Conservation (phyloP, 2,797 vertebrate species). For the Schizopygopsis malacanthus region DNA sequence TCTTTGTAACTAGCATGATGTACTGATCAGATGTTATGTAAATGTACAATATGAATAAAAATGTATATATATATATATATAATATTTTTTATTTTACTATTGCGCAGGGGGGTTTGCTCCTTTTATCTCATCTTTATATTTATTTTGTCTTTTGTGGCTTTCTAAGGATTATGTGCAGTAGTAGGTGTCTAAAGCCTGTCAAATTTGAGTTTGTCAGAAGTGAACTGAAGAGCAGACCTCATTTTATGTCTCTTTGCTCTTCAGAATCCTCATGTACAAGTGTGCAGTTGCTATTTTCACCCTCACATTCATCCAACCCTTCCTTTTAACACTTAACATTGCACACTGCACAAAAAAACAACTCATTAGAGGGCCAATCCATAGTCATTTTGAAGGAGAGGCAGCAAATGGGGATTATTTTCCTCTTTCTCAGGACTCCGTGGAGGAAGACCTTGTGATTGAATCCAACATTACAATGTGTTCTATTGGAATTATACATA, state of each 20-base stretch:
- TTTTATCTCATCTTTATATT: neutral
- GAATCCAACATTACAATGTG: neutral
- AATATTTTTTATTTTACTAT: neutral
- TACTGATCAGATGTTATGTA: neutral
- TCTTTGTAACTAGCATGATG: neutral
- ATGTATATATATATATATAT: neutral
- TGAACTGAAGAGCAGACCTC: conserved; percentile 17
- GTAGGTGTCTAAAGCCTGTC: neutral
- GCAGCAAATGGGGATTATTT: conserved; percentile 23
- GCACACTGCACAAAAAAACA: neutral
- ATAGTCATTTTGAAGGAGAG: conserved; percentile 48
- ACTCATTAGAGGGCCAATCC: conserved; percentile 14
- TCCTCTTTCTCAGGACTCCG: neutral
- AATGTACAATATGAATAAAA: neutral
- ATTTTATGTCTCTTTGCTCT: conserved; percentile 7
- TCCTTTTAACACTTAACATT: conserved; percentile 29
- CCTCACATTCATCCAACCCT: neutral
- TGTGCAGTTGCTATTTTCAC: conserved; percentile 28
- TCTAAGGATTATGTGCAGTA: conserved; percentile 12
- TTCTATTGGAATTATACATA: conserved; percentile 27
- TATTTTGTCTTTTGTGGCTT: neutral
- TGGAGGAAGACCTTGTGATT: conserved; percentile 9
- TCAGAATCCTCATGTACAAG: neutral
- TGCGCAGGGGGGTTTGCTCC: neutral
- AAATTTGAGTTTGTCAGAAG: neutral